Conservation (phyloP, 1,140 invertebrate species). For the Rhynchophorus ferrugineus region DNA sequence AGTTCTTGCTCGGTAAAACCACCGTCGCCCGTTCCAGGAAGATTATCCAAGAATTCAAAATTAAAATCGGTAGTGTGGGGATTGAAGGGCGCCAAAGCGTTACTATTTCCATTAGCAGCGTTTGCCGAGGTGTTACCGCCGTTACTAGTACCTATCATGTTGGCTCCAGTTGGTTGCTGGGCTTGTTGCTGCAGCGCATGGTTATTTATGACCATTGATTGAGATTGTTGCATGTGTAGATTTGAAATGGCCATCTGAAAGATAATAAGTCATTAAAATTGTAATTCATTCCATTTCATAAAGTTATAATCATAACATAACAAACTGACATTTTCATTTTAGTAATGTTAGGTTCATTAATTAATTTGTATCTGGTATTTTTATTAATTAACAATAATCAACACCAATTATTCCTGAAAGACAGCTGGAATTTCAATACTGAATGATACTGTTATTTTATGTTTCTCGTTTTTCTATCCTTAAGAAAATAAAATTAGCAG, state of each 20-base stretch:
- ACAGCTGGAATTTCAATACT: too few species aligned
- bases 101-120: slow-evolving; percentile 38
- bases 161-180: slow-evolving; percentile 27
- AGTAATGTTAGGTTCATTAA: not conserved
- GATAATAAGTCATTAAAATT: slow-evolving; percentile 5
- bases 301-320: too few species aligned
- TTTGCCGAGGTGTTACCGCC: slow-evolving; percentile 27
- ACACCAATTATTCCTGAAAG: too few species aligned
- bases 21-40: slow-evolving; percentile 61
- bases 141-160: too few species aligned
- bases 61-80: slow-evolving; percentile 58
- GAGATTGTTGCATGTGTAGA: slow-evolving; percentile 58
- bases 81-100: slow-evolving; percentile 47
- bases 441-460: too few species aligned
- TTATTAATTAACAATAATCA: too few species aligned
- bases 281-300: too few species aligned
- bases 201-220: slow-evolving; percentile 50
- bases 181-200: slow-evolving; percentile 38
- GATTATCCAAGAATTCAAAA: slow-evolving; percentile 72
- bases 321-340: not conserved
- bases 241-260: slow-evolving; percentile 51
- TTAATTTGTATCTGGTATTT: too few species aligned
- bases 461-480: too few species aligned
- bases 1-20: slow-evolving; percentile 70
- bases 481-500: too few species aligned